Evolutionary conservation across 2,113 vertebrate species (phyloP).

Genomic region (Pluvianellus socialis): DNA sequence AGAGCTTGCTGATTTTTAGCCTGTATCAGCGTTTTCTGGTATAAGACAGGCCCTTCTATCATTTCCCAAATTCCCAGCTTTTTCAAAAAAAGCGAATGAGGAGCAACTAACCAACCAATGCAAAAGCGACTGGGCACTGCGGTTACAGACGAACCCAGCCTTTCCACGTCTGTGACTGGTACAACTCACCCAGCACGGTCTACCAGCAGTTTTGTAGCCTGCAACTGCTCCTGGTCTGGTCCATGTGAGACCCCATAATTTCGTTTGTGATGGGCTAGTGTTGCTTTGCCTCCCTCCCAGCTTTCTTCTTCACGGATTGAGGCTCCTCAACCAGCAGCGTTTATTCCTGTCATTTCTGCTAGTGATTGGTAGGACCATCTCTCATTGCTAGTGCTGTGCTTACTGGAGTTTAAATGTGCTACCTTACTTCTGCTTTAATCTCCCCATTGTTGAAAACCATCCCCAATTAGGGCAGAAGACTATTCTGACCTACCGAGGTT

Average conservation of each 20-base stretch:
- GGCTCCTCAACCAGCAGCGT: neutral
- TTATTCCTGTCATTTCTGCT: neutral
- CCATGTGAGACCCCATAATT: accelerated
- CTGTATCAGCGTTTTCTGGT: neutral
- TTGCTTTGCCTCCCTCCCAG: neutral
- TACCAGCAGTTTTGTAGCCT: neutral
- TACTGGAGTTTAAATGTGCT: neutral
- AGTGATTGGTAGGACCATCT: neutral
- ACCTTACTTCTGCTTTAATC: neutral
- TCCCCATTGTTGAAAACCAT: neutral
- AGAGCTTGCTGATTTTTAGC: neutral
- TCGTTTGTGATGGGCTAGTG: neutral
- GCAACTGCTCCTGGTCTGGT: accelerated
- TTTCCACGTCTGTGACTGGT: neutral
- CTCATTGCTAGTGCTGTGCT: neutral
- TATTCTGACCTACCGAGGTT: neutral
- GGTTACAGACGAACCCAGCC: neutral
- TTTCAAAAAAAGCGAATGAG: accelerated
- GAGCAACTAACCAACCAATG: neutral
- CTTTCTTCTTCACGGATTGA: neutral
- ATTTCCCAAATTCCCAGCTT: neutral
- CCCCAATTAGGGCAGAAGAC: neutral
- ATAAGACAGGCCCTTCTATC: neutral
- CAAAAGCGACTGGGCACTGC: neutral
- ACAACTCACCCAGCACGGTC: neutral